phyloP scores from a whole-genome alignment of 2,888 invertebrate species.

The Noctua janthe region DNA sequence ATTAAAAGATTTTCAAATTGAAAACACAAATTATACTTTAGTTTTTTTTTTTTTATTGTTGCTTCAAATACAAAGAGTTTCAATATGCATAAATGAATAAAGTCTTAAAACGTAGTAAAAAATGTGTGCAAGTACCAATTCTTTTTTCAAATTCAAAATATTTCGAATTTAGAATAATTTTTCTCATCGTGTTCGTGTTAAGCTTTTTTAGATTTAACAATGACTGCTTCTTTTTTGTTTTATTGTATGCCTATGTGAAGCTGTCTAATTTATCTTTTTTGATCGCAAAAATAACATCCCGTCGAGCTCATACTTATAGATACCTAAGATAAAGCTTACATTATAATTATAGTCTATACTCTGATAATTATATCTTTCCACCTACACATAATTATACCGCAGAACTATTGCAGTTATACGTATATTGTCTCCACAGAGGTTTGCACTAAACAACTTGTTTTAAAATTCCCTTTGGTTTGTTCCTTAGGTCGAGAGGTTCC shows the following conservation, averaged over 20 bases:
- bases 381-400: not conserved
- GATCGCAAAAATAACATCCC: not conserved
- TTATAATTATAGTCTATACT: too few relatives aligned
- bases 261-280: not conserved
- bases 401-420: not conserved
- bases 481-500: slow-evolving; percentile 89
- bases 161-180: not conserved
- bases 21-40: not conserved
- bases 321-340: too few relatives aligned
- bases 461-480: not conserved
- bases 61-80: not conserved
- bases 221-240: too few relatives aligned
- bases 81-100: not conserved
- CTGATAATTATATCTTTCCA: not conserved
- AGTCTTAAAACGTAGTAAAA: not conserved
- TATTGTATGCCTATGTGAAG: not conserved
- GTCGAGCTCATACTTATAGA: not conserved
- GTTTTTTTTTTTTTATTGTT: not conserved
- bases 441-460: not conserved
- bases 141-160: not conserved
- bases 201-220: not conserved
- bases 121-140: not conserved
- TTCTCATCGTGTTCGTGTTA: not conserved
- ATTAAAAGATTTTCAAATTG: not conserved
- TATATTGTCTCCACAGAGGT: not conserved